A percentile compares a stretch with the other conserved stretches of the same genome.
Evolutionary conservation across 1,140 invertebrate genomes (phyloP).

Genomic region (Pogonognathellus flavescens): DNA sequence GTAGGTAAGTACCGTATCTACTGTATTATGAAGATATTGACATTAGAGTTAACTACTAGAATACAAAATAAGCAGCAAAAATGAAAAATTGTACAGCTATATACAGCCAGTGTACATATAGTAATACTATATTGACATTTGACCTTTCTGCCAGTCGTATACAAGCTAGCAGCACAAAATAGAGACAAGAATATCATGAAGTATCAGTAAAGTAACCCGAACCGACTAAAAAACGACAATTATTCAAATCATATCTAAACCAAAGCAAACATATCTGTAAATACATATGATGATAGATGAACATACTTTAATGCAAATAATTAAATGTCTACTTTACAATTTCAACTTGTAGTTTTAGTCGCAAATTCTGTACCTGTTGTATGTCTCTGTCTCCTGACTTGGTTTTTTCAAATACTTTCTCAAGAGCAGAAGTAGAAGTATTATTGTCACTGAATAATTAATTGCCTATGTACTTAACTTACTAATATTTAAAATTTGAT

Average conservation of each 20-base stretch:
- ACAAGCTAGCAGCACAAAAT: neutral
- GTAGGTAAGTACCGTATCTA: too few relatives aligned
- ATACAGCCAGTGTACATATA: neutral
- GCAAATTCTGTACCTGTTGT: neutral
- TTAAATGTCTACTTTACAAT: slow-evolving; percentile 11
- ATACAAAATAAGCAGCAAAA: too few relatives aligned
- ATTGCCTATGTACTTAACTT: too few relatives aligned
- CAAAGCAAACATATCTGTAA: slow-evolving; percentile 40
- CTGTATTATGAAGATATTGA: too few relatives aligned
- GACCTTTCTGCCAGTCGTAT: slow-evolving; percentile 6
- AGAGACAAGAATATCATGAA: neutral
- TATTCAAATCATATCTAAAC: slow-evolving; percentile 20
- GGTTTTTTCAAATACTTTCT: too few relatives aligned
- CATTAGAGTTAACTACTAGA: too few relatives aligned
- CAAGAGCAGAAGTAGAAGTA: neutral
- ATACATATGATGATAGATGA: neutral
- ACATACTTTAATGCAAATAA: slow-evolving; percentile 22
- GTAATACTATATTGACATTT: neutral
- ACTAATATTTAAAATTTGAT: too few relatives aligned
- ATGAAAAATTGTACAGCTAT: neutral
- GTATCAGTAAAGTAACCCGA: too few relatives aligned
- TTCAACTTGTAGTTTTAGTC: slow-evolving; percentile 6
- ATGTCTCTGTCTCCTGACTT: neutral
- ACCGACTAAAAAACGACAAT: slow-evolving; percentile 7
- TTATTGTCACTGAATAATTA: too few relatives aligned